phyloP scores from a whole-genome alignment of 2,888 invertebrate genomes.

The Boloria euphrosyne region DNA sequence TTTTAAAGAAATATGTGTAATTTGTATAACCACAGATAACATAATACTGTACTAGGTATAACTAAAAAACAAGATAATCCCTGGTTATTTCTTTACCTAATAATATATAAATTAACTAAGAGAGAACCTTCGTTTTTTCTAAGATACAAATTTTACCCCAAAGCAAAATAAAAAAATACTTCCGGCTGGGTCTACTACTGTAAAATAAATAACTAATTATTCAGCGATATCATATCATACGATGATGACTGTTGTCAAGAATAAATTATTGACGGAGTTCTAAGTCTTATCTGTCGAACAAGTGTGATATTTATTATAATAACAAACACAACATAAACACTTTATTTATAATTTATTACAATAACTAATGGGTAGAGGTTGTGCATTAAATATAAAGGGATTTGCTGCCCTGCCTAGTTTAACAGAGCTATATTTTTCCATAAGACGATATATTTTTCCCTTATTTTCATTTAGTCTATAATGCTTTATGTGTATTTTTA shows the following conservation, averaged over 20 bases:
- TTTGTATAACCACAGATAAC: no score
- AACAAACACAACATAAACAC: slow-evolving; percentile 16
- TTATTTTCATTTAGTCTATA: no score
- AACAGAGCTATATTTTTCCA: background rate
- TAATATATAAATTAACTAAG: no score
- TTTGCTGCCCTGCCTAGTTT: background rate
- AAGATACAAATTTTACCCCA: no score
- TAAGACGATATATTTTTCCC: background rate
- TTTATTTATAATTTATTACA: slow-evolving; percentile 20
- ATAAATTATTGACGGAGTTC: slow-evolving; percentile 21
- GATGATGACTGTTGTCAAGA: slow-evolving; percentile 25
- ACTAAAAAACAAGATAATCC: no score
- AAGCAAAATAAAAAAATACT: no score
- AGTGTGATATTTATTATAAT: slow-evolving; percentile 25
- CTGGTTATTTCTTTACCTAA: no score
- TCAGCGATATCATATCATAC: slow-evolving; percentile 25
- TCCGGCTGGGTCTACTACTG: no score
- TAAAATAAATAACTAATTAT: slow-evolving; percentile 10
- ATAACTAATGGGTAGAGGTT: background rate
- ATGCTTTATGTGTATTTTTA: no score
- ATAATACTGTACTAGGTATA: no score
- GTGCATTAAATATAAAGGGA: background rate
- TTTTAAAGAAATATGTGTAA: no score
- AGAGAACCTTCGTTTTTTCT: no score
- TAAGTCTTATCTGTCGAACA: slow-evolving; percentile 32